phyloP scores from a whole-genome alignment of 2,888 invertebrate species.

The Lasioglossum lativentre region DNA sequence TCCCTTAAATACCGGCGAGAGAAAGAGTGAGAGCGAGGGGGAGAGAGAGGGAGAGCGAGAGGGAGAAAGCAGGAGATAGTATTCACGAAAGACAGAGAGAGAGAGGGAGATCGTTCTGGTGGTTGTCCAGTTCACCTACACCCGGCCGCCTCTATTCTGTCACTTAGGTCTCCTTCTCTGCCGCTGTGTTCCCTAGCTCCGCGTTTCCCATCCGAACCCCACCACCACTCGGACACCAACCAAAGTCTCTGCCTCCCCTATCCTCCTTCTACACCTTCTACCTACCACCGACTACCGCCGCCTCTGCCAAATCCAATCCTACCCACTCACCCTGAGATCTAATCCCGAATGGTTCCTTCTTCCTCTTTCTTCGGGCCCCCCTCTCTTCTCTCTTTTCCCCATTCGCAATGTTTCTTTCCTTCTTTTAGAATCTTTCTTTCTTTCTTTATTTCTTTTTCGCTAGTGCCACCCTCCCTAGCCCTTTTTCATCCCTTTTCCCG shows the following conservation, averaged over 20 bases:
- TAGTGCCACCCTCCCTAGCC: not conserved
- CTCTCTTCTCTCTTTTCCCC: not conserved
- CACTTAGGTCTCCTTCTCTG: slow-evolving; percentile 64
- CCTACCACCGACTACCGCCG: slow-evolving; percentile 63
- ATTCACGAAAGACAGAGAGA: not conserved
- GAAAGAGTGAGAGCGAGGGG: slow-evolving; percentile 11
- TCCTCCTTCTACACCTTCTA: slow-evolving; percentile 57
- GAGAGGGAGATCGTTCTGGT: slow-evolving; percentile 54
- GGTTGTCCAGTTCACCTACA: slow-evolving; percentile 79
- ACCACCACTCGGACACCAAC: slow-evolving; percentile 68
- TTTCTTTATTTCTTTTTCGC: not conserved
- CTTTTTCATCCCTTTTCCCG: slow-evolving; percentile 32
- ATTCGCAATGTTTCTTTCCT: not conserved
- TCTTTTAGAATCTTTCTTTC: slow-evolving; percentile 8
- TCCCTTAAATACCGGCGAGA: slow-evolving; percentile 79
- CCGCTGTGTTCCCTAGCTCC: slow-evolving; percentile 39
- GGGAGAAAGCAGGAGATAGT: not conserved
- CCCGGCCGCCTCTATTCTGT: slow-evolving; percentile 69
- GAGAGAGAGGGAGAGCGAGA: not conserved
- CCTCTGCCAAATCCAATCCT: slow-evolving; percentile 78
- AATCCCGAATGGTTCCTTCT: slow-evolving; percentile 60
- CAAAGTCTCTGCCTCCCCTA: slow-evolving; percentile 58
- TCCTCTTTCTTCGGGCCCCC: not conserved
- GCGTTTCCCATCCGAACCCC: slow-evolving; percentile 65
- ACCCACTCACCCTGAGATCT: slow-evolving; percentile 74